Conservation (phyloP, 2,888 invertebrate genomes). For the Melieria omissa region DNA sequence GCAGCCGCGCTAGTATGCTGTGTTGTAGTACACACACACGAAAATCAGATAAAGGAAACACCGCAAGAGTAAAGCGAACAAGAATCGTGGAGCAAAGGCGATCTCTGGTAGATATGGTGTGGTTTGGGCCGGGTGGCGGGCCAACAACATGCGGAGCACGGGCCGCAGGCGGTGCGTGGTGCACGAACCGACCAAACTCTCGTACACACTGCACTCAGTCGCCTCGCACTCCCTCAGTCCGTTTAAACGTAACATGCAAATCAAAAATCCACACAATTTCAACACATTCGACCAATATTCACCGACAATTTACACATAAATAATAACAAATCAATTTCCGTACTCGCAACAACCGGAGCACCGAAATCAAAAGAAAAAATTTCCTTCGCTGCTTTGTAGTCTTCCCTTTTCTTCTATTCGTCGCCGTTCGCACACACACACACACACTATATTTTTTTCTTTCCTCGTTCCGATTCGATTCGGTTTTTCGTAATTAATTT, state of each 20-base stretch:
- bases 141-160: no score
- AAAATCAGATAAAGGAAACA: not conserved
- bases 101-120: no score
- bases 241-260: no score
- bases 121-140: no score
- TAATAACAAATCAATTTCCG: slow-evolving; percentile 3
- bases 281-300: not conserved
- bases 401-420: slow-evolving; percentile 7
- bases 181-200: no score
- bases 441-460: slow-evolving; percentile 29
- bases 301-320: slow-evolving; percentile 2
- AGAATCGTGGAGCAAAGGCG: no score
- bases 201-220: no score
- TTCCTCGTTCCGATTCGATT: slow-evolving; percentile 25
- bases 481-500: slow-evolving; percentile 29
- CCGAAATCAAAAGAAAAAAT: slow-evolving; percentile 13
- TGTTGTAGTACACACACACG: slow-evolving; percentile 1
- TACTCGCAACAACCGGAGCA: slow-evolving; percentile 21
- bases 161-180: no score
- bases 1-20: not conserved
- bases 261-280: not conserved
- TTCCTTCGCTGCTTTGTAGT: not conserved
- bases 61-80: no score
- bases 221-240: no score
- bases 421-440: not conserved